Evolutionary conservation across 2,888 invertebrate genomes (phyloP).

Genomic region (Callosobruchus maculatus): DNA sequence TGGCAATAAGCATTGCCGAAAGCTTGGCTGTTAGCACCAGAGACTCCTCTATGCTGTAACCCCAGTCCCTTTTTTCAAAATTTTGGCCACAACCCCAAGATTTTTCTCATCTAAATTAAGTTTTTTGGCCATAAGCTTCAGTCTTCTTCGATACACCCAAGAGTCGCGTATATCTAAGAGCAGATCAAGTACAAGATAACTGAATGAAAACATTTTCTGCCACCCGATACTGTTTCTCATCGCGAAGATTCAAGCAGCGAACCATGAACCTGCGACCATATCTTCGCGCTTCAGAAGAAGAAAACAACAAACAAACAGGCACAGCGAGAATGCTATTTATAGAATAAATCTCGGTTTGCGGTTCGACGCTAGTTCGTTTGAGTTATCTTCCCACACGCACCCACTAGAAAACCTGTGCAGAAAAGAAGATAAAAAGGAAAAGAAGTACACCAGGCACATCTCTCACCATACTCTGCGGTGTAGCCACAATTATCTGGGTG

Average conservation of each 20-base stretch:
- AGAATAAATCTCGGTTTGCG: conserved; percentile 15
- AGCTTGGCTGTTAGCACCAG: no score
- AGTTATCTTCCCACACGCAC: conserved; percentile 16
- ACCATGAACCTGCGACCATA: not conserved
- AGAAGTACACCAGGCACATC: not conserved
- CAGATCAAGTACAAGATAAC: not conserved
- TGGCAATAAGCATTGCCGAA: no score
- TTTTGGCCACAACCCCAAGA: no score
- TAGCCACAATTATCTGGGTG: not conserved
- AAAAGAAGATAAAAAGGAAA: not conserved
- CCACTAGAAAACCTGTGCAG: not conserved
- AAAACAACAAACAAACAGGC: not conserved
- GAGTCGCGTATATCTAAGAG: not conserved
- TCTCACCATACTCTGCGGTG: not conserved
- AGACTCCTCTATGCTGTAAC: no score
- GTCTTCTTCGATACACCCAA: no score
- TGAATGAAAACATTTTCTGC: not conserved
- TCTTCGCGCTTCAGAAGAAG: not conserved
- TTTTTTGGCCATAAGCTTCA: no score
- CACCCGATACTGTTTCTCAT: not conserved
- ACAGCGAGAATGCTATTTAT: conserved; percentile 14
- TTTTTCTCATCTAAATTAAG: no score
- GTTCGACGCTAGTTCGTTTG: not conserved
- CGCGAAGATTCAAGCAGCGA: not conserved
- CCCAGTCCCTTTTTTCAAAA: no score